Evolutionary conservation across 2,113 vertebrate species (phyloP).

Genomic region (Aleadryas rufinucha): DNA sequence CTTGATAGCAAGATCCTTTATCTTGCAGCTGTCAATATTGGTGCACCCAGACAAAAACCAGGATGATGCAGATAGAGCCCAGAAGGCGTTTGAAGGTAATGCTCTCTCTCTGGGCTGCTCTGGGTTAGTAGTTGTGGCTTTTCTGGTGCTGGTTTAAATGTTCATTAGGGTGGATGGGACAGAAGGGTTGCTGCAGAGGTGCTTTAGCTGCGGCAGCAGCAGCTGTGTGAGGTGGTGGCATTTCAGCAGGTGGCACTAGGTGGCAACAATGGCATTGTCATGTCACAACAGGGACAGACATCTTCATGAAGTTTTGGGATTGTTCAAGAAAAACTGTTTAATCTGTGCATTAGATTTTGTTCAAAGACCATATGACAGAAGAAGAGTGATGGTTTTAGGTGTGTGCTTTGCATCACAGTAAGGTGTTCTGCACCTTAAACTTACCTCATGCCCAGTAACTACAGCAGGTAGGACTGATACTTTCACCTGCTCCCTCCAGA

Average conservation of each 20-base stretch:
- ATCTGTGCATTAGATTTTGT: neutral
- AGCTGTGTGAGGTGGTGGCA: neutral
- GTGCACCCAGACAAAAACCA: conserved; percentile 99
- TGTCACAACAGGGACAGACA: accelerated
- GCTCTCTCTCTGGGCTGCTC: neutral
- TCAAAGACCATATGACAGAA: neutral
- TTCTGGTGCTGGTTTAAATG: neutral
- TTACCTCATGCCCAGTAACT: neutral
- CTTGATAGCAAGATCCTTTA: neutral
- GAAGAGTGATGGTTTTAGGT: neutral
- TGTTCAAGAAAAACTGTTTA: neutral
- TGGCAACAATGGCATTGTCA: neutral
- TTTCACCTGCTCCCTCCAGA: neutral
- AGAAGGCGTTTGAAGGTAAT: conserved; percentile 96
- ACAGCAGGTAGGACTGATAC: neutral
- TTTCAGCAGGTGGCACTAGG: neutral
- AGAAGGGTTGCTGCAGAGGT: neutral
- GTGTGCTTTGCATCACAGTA: neutral
- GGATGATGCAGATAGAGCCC: conserved; percentile 90
- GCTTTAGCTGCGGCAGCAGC: neutral
- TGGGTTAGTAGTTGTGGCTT: neutral
- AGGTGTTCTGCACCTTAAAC: neutral
- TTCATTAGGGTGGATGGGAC: neutral
- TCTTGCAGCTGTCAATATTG: conserved; percentile 89
- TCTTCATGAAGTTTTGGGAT: accelerated